Evolutionary conservation across 2,888 invertebrate genomes (phyloP), one percentile per base, ranked within the genome.

Genomic region (Gari tellinella): DNA sequence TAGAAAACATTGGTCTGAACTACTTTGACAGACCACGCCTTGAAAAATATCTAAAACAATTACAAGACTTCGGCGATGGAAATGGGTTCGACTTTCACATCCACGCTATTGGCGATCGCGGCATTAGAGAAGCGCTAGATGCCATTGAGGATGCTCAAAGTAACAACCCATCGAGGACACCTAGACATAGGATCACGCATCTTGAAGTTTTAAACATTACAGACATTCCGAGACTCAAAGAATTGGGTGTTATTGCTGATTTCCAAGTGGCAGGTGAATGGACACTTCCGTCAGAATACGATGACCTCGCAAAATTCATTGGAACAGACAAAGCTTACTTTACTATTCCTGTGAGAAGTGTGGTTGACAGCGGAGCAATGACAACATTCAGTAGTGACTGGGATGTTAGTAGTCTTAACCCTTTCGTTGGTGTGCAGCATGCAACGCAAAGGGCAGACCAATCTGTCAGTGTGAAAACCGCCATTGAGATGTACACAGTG

Each of bases 311-410:
- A 21, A n/a, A 51, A 4, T 45, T 70, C 14, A 49, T 78, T 7
- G 31, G 31, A 7, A 10, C 31, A 31, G 31, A 4, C 31, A 31
- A 31, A 31, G 31, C 31, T 31, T 23, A 52, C 1, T 48, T 57
- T 19, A 60, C 40, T 19, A 63, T 78, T 26, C 69, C 69, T 0
- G 61, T 78, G 2, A 52, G 48, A n/a, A 63, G 63, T 48, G 55
- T 78, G 2, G 25, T 45, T 10, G 51, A 78, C 12, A 60, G 64
- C 0, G 52, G 57, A 14, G 77, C 73, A 14, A 26, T 19, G 3
- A 51, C 55, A 31, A 73, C 77, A 4, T 49, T 78, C 14, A 78
- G 77, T 52, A 78, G 77, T 41, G 73, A 78, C 53, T 78, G 73
- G 73, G 77, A 78, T 53, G 77, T 78, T 17, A 78, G 70, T 41